phyloP scores from a whole-genome alignment of 2,888 invertebrate species.

The Amiota communis region DNA sequence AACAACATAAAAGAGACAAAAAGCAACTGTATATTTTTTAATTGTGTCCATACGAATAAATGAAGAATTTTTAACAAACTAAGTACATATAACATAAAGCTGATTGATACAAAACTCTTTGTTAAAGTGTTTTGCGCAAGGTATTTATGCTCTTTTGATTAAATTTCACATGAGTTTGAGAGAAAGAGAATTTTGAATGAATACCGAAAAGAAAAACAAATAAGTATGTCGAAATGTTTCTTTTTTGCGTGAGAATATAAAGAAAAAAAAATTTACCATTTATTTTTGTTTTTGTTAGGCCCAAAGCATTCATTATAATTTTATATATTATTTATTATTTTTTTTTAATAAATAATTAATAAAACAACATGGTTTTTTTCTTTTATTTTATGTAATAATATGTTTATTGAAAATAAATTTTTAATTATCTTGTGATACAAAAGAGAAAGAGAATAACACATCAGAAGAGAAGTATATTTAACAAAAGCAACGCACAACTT shows the following conservation, averaged over 20 bases:
- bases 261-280: conserved; percentile 39
- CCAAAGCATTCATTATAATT: conserved; percentile 43
- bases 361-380: conserved; percentile 31
- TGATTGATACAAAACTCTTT: too few species aligned
- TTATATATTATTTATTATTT: conserved; percentile 65
- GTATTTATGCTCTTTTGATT: too few species aligned
- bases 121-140: too few species aligned
- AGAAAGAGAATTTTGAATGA: too few species aligned
- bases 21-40: conserved; percentile 8
- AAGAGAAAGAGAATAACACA: too few species aligned
- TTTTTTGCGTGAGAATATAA: conserved; percentile 33
- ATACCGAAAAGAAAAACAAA: neutral
- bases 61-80: too few species aligned
- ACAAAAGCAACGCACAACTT: too few species aligned
- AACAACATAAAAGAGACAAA: conserved; percentile 1
- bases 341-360: conserved; percentile 66
- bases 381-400: conserved; percentile 50
- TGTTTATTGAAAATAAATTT: neutral
- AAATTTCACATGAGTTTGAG: too few species aligned
- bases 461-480: too few species aligned
- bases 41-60: too few species aligned
- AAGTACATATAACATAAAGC: too few species aligned
- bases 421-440: too few species aligned
- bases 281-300: conserved; percentile 51
- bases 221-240: conserved; percentile 21